A percentile compares a stretch with the other conserved stretches of the same genome.
phyloP scores from a whole-genome alignment of 2,113 vertebrate genomes.

The Hassar affinis region DNA sequence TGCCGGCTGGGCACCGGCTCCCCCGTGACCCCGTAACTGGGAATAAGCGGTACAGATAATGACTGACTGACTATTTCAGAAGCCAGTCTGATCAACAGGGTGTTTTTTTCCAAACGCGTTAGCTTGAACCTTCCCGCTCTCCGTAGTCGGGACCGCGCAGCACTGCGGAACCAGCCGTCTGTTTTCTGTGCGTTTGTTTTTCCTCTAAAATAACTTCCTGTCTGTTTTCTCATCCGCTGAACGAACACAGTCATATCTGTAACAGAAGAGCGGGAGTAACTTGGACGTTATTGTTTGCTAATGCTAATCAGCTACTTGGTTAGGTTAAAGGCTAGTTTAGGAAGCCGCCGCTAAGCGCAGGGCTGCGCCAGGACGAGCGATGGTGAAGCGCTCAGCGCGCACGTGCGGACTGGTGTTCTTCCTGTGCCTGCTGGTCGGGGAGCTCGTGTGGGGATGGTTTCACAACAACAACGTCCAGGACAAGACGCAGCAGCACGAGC shows the following conservation, averaged over 20 bases:
- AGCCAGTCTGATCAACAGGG: no score
- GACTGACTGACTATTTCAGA: no score
- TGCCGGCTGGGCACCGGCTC: no score
- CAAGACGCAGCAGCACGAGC: conserved; percentile 46
- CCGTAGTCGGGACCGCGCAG: conserved; percentile 18
- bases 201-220: neutral
- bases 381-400: conserved; percentile 60
- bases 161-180: conserved; percentile 13
- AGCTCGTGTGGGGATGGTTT: conserved; percentile 68
- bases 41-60: no score
- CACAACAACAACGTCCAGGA: conserved; percentile 51
- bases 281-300: neutral
- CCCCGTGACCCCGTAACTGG: no score
- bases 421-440: conserved; percentile 58
- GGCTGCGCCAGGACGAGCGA: conserved; percentile 25
- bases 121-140: neutral
- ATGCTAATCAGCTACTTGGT: neutral
- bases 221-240: no score
- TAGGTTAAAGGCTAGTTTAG: neutral
- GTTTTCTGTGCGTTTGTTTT: neutral
- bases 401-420: conserved; percentile 48
- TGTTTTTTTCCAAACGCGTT: neutral
- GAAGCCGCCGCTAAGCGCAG: neutral
- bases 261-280: neutral
- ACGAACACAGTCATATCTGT: no score